Percentiles rank a stretch among this genome's conserved stretches.
phyloP scores from a whole-genome alignment of 2,797 vertebrate genomes.

The Malurus splendens region DNA sequence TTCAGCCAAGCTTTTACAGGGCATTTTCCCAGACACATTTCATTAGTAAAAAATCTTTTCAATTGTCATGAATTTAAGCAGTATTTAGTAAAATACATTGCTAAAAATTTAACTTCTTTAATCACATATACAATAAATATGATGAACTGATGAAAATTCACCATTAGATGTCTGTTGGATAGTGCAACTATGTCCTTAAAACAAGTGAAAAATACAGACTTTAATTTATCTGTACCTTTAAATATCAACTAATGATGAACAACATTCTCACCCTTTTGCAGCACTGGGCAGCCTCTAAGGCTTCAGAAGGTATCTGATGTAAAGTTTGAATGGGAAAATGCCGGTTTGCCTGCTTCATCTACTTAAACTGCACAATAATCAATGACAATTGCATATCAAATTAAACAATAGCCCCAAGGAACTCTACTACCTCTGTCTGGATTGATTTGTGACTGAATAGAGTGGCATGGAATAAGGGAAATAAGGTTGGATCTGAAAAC shows the following conservation, averaged over 20 bases:
- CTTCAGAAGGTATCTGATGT: neutral
- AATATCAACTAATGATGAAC: neutral
- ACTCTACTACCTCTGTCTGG: neutral
- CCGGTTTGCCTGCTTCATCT: neutral
- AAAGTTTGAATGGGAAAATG: neutral
- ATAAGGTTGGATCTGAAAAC: neutral
- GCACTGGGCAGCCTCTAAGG: neutral
- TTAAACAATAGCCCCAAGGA: conserved; percentile 19
- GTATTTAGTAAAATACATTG: neutral
- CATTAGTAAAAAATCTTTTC: neutral
- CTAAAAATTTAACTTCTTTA: neutral
- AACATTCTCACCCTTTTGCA: neutral
- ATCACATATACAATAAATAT: neutral
- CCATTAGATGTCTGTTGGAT: neutral
- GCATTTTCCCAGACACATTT: neutral
- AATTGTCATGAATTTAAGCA: neutral
- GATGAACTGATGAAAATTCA: neutral
- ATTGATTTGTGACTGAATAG: neutral
- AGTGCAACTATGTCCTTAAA: neutral
- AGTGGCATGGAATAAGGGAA: neutral
- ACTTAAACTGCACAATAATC: neutral
- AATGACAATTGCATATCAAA: neutral
- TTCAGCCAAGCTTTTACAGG: neutral
- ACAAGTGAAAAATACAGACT: neutral
- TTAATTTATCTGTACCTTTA: neutral